These are phyloP conservation scores for Drosophila fuyamai DNA, from an alignment of 1,140 invertebrate species.

Conservation along the genomic window DNA sequence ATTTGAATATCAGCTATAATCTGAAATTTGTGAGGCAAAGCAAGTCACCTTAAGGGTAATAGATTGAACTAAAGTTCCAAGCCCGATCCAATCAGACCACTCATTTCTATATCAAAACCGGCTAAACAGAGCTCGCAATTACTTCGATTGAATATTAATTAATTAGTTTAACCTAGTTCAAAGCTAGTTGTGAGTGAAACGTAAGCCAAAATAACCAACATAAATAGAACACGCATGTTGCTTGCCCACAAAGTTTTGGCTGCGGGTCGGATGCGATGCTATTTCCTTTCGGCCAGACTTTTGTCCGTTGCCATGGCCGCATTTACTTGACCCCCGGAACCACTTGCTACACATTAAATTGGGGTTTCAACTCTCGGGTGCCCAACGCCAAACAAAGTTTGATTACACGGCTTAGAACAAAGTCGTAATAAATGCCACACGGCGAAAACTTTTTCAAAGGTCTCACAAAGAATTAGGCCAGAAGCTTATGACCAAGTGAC, in stretches of 20 bases:
- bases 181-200: neutral
- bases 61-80: neutral
- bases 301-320: neutral
- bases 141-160: constrained; percentile 34
- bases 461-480: constrained; percentile 5
- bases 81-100: neutral
- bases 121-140: constrained; percentile 1
- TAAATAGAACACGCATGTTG: neutral
- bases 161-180: neutral
- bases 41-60: neutral
- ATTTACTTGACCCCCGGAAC: neutral
- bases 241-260: constrained; percentile 1
- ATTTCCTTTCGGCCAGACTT: constrained; percentile 1
- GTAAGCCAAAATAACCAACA: neutral
- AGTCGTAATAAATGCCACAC: constrained; percentile 35
- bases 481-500: constrained; percentile 1
- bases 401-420: constrained; percentile 42
- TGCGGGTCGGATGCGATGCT: constrained; percentile 4
- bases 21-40: too few species aligned
- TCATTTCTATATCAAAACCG: neutral
- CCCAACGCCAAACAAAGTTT: constrained; percentile 15
- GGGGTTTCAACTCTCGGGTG: neutral
- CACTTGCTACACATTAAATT: constrained; percentile 15
- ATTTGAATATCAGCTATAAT: too few species aligned
- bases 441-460: constrained; percentile 24